Conservation (phyloP, 2,797 vertebrate genomes). For the Taenioides sp. region DNA sequence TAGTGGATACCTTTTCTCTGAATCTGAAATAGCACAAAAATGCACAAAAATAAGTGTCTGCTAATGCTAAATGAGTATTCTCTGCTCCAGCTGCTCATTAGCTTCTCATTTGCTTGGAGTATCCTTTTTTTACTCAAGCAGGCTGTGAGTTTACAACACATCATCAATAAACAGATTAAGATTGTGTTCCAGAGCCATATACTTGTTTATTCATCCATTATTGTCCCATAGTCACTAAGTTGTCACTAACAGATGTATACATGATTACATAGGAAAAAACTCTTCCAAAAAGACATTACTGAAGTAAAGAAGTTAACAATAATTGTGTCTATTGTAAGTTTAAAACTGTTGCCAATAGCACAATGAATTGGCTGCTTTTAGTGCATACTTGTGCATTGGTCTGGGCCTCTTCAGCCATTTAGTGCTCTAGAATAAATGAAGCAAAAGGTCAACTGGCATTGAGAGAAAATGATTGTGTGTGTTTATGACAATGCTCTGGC, state of each 20-base stretch:
- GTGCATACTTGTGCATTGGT: constrained; percentile 12
- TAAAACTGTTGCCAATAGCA: not conserved
- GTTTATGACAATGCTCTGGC: constrained; percentile 57
- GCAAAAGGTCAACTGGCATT: constrained; percentile 66
- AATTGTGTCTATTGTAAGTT: not conserved
- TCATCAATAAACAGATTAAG: not conserved
- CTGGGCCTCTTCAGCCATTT: constrained; percentile 29
- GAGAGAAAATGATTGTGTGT: constrained; percentile 64
- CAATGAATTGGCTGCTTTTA: not conserved
- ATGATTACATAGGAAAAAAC: not conserved
- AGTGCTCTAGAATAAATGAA: constrained; percentile 49
- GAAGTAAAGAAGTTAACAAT: not conserved
- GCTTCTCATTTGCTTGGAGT: not conserved
- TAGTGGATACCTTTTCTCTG: not conserved
- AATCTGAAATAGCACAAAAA: not conserved
- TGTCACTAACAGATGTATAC: not conserved
- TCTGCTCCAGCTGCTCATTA: not conserved
- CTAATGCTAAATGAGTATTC: not conserved
- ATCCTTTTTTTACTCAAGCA: not conserved
- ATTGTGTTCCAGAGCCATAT: too few relatives aligned
- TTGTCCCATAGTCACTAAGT: not conserved
- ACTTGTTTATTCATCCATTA: not conserved
- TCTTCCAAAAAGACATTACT: not conserved
- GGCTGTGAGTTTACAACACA: not conserved
- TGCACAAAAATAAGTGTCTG: not conserved